Percentiles rank a stretch among this genome's conserved stretches.
Conservation (phyloP, 2,797 vertebrate species). For the Neosalanx taihuensis region DNA sequence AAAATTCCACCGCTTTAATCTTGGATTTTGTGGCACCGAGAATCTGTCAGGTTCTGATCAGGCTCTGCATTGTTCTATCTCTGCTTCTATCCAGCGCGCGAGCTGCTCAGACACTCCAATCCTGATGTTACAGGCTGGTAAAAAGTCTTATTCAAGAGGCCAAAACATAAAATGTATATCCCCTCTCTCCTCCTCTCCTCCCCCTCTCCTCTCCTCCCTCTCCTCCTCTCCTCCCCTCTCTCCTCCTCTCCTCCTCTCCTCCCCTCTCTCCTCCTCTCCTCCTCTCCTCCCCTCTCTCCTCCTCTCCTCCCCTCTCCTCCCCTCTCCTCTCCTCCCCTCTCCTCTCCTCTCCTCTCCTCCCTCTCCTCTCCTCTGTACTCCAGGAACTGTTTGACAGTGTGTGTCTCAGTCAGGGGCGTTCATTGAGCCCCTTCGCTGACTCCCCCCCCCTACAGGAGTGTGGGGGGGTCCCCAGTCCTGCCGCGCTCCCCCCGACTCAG, state of each 20-base stretch:
- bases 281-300: not conserved
- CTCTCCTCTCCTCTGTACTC: constrained; percentile 8
- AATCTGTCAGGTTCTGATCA: too few relatives aligned
- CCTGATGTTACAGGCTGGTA: too few relatives aligned
- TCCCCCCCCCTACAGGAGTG: constrained; percentile 88
- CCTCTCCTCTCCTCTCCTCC: too few relatives aligned
- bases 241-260: not conserved
- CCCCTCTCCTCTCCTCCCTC: constrained; percentile 7
- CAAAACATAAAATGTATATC: too few relatives aligned
- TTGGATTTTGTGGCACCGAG: too few relatives aligned
- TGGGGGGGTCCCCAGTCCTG: constrained; percentile 87
- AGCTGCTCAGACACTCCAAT: too few relatives aligned
- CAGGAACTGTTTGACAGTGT: constrained; percentile 91
- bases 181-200: not conserved
- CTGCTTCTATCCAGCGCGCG: too few relatives aligned
- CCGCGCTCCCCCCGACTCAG: constrained; percentile 88
- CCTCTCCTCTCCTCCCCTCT: not conserved
- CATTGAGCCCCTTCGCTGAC: constrained; percentile 92
- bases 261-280: not conserved
- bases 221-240: not conserved
- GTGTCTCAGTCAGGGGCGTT: constrained; percentile 83
- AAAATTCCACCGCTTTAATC: too few relatives aligned
- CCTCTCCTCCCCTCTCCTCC: not conserved
- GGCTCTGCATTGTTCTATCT: too few relatives aligned
- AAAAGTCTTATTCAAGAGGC: too few relatives aligned